These are phyloP conservation scores for Pandion haliaetus DNA, from an alignment of 2,113 vertebrate species.

Conservation along the genomic window DNA sequence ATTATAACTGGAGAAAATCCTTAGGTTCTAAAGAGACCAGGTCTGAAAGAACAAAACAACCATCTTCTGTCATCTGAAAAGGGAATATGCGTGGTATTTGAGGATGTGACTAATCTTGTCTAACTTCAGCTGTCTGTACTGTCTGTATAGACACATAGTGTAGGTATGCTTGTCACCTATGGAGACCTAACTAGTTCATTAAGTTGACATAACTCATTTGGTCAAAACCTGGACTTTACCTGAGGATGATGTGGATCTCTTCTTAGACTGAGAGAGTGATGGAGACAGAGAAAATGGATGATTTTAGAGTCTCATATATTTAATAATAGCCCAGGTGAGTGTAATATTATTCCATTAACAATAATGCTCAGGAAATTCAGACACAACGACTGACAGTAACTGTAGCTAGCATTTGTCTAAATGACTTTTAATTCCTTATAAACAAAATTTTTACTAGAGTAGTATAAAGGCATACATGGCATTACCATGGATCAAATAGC, in stretches of 20 bases:
- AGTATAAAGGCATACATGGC: neutral
- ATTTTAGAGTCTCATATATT: neutral
- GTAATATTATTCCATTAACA: neutral
- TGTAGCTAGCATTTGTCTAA: neutral
- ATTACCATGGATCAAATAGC: rapidly evolving
- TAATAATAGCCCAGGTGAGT: neutral
- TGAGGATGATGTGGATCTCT: neutral
- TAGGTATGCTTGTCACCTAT: neutral
- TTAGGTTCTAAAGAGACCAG: neutral
- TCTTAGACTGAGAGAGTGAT: neutral
- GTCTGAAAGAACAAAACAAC: neutral
- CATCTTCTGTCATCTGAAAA: neutral
- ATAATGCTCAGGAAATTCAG: neutral
- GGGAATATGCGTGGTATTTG: neutral
- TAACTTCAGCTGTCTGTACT: neutral
- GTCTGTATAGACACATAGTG: neutral
- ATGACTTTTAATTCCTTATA: neutral
- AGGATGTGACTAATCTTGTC: neutral
- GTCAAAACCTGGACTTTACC: neutral
- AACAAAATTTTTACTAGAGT: neutral
- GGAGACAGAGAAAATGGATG: neutral
- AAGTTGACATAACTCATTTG: neutral
- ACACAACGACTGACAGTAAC: rapidly evolving
- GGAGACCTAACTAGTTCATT: neutral
- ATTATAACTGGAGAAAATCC: neutral